phyloP scores from a whole-genome alignment of 2,113 vertebrate species.

The Anoura caudifer region DNA sequence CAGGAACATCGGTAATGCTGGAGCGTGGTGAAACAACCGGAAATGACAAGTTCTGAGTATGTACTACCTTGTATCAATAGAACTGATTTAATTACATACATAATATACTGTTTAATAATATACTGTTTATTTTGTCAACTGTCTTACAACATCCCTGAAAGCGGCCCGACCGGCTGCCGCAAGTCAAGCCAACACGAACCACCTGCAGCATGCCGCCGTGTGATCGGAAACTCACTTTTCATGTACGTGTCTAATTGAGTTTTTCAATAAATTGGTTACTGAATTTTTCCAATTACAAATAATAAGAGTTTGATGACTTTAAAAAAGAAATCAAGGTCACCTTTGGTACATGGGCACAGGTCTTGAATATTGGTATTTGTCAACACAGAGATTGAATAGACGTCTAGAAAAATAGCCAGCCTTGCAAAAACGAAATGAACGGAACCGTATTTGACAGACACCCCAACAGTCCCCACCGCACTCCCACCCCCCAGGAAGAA shows the following conservation, averaged over 20 bases:
- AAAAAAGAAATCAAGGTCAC: neutral
- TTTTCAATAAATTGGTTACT: neutral
- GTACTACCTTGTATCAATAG: neutral
- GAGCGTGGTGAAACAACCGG: neutral
- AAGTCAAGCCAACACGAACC: neutral
- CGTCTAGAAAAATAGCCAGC: neutral
- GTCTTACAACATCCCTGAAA: neutral
- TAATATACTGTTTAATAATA: neutral
- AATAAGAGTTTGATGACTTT: neutral
- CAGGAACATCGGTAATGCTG: neutral
- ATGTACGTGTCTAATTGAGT: rapidly evolving
- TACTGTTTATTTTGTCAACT: neutral
- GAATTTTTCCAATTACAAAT: neutral
- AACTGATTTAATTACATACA: neutral
- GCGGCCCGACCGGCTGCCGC: neutral
- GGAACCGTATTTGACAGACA: neutral
- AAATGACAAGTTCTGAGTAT: neutral
- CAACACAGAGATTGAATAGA: neutral
- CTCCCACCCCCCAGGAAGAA: neutral
- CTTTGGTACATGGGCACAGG: neutral
- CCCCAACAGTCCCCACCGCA: neutral
- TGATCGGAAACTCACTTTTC: neutral
- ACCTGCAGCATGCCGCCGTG: rapidly evolving
- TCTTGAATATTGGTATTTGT: neutral
- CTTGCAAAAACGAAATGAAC: neutral